These are phyloP conservation scores for Trichoplusia ni DNA, from an alignment of 1,140 invertebrate genomes.

Conservation along the genomic window DNA sequence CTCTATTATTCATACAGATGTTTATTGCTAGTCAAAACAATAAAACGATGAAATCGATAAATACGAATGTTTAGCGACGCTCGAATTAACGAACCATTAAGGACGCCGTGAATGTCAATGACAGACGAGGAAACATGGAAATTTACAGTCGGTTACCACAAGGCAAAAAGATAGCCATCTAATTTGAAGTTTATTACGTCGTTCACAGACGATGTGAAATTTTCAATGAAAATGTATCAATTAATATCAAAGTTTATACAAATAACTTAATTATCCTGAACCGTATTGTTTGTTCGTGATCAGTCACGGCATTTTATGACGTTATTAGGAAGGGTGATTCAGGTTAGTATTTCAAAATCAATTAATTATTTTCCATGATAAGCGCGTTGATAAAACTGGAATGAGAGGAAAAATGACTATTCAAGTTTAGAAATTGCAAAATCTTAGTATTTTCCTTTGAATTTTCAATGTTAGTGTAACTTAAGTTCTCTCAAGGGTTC, in stretches of 20 bases:
- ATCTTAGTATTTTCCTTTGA: too few relatives aligned
- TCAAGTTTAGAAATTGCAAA: too few relatives aligned
- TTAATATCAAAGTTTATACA: background rate
- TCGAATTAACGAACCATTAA: constrained; percentile 59
- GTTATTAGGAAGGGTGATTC: background rate
- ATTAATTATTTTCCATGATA: too few relatives aligned
- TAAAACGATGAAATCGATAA: constrained; percentile 37
- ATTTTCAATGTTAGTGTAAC: too few relatives aligned
- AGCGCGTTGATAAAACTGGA: too few relatives aligned
- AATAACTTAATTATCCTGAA: constrained; percentile 4
- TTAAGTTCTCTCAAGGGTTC: too few relatives aligned
- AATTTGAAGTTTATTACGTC: constrained; percentile 43
- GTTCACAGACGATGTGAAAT: constrained; percentile 22
- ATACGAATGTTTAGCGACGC: constrained; percentile 43
- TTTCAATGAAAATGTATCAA: constrained; percentile 17
- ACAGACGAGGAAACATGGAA: constrained; percentile 44
- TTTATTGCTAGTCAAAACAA: constrained; percentile 24
- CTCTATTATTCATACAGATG: background rate
- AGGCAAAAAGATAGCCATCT: constrained; percentile 40
- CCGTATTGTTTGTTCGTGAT: background rate
- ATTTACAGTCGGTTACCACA: constrained; percentile 48
- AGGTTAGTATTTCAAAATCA: too few relatives aligned
- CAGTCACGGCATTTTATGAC: background rate
- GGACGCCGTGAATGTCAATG: constrained; percentile 56
- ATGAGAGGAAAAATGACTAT: too few relatives aligned